Percentiles rank a stretch among this genome's conserved stretches.
Conservation (phyloP, 2,113 vertebrate species). For the Chaetodon auriga region DNA sequence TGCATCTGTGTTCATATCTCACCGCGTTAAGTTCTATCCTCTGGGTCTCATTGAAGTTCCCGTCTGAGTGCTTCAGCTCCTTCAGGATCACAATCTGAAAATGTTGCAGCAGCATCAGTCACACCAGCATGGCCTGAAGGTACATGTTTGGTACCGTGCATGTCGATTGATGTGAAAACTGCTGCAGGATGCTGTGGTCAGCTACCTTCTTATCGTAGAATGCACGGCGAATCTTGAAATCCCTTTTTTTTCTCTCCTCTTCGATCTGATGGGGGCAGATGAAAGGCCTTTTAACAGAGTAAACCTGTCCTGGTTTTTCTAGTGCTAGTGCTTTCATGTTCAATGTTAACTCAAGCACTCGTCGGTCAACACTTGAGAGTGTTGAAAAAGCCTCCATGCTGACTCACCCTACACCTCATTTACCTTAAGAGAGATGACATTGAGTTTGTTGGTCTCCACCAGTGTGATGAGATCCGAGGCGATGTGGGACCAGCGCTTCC, state of each 20-base stretch:
- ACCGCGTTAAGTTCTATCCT: slow-evolving; percentile 94
- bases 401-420: not conserved
- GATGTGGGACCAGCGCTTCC: slow-evolving; percentile 93
- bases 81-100: slow-evolving; percentile 93
- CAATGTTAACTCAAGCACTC: not conserved
- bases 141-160: not conserved
- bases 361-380: too few species aligned
- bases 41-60: slow-evolving; percentile 91
- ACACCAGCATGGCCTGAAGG: not conserved
- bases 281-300: not conserved
- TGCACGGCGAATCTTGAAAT: slow-evolving; percentile 86
- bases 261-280: slow-evolving; percentile 88
- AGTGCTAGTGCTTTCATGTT: not conserved
- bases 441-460: slow-evolving; percentile 88
- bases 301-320: not conserved
- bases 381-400: not conserved
- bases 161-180: not conserved
- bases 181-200: not conserved
- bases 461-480: slow-evolving; percentile 86
- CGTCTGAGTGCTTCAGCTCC: slow-evolving; percentile 91
- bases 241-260: slow-evolving; percentile 87
- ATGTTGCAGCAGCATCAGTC: slow-evolving; percentile 22
- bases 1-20: slow-evolving; percentile 31
- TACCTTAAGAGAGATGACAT: slow-evolving; percentile 91
- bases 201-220: slow-evolving; percentile 95